Conservation (phyloP, 1,140 invertebrate genomes). For the Bombus fervidus region DNA sequence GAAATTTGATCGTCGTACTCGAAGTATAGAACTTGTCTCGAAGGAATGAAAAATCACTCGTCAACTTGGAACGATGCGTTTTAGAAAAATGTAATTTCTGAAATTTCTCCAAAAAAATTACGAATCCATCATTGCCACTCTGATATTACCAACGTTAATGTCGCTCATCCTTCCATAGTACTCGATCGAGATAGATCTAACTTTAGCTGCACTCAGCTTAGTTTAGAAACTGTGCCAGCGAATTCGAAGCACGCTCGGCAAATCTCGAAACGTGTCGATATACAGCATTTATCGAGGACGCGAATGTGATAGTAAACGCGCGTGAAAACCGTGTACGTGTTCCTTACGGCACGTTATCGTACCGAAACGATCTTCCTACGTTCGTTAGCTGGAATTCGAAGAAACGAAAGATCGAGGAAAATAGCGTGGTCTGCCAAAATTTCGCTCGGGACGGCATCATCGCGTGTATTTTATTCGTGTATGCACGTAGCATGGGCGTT, state of each 20-base stretch:
- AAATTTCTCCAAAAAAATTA: background rate
- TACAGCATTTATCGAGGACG: background rate
- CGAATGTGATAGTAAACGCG: background rate
- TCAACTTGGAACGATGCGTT: no score
- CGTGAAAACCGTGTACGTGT: background rate
- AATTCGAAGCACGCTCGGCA: background rate
- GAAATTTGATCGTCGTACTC: no score
- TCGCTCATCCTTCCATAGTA: background rate
- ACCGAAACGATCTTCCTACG: background rate
- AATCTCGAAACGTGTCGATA: background rate
- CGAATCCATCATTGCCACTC: background rate
- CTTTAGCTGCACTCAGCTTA: background rate
- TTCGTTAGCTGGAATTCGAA: background rate
- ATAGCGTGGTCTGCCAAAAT: background rate
- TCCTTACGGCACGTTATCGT: background rate
- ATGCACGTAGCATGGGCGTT: background rate
- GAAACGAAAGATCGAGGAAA: background rate
- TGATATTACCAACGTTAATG: background rate
- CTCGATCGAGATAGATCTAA: background rate
- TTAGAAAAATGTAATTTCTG: no score
- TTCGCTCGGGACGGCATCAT: background rate
- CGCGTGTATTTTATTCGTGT: background rate
- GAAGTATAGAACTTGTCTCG: no score
- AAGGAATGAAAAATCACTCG: no score
- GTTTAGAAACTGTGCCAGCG: background rate